Percentiles rank a stretch among this genome's conserved stretches.
phyloP scores from a whole-genome alignment of 2,113 vertebrate genomes.

The Podarcis cretensis region DNA sequence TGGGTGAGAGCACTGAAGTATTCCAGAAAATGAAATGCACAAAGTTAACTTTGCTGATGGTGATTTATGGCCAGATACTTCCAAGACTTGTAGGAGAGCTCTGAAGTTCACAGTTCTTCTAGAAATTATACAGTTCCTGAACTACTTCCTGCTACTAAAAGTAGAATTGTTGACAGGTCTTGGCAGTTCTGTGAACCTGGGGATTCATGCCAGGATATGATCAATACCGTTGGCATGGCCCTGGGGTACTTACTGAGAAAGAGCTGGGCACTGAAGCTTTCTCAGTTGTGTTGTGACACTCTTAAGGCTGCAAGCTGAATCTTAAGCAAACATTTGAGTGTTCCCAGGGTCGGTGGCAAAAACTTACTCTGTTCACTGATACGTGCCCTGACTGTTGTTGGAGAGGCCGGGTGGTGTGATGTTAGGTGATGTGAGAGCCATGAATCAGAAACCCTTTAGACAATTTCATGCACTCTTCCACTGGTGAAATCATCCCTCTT shows the following conservation, averaged over 20 bases:
- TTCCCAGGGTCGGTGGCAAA: background rate
- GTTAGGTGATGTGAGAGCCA: accelerated
- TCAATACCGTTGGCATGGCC: background rate
- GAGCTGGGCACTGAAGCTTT: background rate
- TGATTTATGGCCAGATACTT: background rate
- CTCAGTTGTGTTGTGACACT: accelerated
- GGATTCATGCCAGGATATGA: background rate
- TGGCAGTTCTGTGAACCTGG: background rate
- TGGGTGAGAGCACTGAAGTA: background rate
- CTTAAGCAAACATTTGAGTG: background rate
- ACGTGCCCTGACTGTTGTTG: background rate
- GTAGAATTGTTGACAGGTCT: background rate
- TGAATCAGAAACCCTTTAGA: background rate
- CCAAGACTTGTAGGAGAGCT: background rate
- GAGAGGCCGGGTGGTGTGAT: background rate
- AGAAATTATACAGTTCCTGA: background rate
- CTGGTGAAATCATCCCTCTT: background rate
- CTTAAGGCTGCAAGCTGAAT: background rate
- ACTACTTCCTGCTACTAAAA: background rate
- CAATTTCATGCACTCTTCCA: background rate
- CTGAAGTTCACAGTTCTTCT: background rate
- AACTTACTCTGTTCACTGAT: background rate
- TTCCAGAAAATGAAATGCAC: background rate
- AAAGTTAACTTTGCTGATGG: background rate
- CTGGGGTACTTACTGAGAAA: background rate